These are phyloP conservation scores for Rugalucina vietnamica DNA, from an alignment of 2,888 invertebrate genomes.

Conservation along the genomic window DNA sequence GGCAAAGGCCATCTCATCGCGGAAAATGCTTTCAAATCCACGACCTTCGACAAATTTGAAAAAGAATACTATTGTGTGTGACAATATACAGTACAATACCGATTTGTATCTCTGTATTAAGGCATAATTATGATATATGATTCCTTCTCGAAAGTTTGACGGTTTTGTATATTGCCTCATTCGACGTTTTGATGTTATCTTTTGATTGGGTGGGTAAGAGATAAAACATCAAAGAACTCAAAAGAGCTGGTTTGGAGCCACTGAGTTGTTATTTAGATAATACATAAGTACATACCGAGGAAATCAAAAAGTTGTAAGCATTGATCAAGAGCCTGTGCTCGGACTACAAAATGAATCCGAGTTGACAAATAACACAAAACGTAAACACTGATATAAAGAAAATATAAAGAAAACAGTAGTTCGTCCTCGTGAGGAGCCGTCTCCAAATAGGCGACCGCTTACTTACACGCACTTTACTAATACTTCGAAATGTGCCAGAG, in stretches of 20 bases:
- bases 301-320: too few relatives aligned
- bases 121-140: conserved; percentile 6
- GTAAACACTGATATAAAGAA: not conserved
- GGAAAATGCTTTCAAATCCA: not conserved
- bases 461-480: not conserved
- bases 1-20: not conserved
- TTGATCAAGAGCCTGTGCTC: not conserved
- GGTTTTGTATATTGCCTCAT: not conserved
- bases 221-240: not conserved
- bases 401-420: too few relatives aligned
- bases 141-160: not conserved
- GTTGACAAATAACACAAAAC: not conserved
- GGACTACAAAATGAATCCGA: not conserved
- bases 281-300: too few relatives aligned
- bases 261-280: too few relatives aligned
- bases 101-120: conserved; percentile 2
- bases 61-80: not conserved
- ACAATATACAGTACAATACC: not conserved
- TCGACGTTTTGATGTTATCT: not conserved
- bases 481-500: too few relatives aligned
- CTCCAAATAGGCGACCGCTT: not conserved
- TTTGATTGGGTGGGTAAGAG: not conserved
- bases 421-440: too few relatives aligned
- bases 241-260: not conserved
- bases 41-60: conserved; percentile 6